Conservation (phyloP, 2,113 vertebrate genomes). For the Vombatus ursinus region DNA sequence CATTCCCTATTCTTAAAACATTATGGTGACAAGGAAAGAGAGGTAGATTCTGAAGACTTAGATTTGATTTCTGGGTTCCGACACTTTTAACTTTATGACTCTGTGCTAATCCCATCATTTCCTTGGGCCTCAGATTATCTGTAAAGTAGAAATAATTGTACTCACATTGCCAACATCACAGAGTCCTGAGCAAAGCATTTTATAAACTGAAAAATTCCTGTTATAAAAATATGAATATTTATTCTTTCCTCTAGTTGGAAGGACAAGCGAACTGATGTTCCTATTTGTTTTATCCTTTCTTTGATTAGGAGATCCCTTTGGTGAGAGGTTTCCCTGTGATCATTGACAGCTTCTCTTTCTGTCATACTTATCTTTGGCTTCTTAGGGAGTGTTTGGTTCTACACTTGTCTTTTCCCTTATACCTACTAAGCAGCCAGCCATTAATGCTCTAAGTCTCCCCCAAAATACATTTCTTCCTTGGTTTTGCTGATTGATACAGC, state of each 20-base stretch:
- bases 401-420: not conserved
- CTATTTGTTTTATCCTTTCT: not conserved
- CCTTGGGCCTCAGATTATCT: not conserved
- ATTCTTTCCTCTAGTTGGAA: not conserved
- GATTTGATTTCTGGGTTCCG: not conserved
- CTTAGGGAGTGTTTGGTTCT: not conserved
- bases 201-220: not conserved
- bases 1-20: not conserved
- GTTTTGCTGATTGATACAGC: not conserved
- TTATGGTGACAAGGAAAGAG: not conserved
- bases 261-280: not conserved
- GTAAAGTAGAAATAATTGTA: not conserved
- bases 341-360: not conserved
- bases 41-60: not conserved
- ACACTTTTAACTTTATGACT: not conserved
- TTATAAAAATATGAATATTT: not conserved
- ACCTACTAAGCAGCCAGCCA: not conserved
- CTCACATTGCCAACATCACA: not conserved
- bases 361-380: not conserved
- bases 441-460: not conserved
- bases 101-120: not conserved
- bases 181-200: not conserved
- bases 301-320: too few relatives aligned
- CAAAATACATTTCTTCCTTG: not conserved
- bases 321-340: not conserved